phyloP scores from a whole-genome alignment of 2,113 vertebrate species.

The Alligator mississippiensis region DNA sequence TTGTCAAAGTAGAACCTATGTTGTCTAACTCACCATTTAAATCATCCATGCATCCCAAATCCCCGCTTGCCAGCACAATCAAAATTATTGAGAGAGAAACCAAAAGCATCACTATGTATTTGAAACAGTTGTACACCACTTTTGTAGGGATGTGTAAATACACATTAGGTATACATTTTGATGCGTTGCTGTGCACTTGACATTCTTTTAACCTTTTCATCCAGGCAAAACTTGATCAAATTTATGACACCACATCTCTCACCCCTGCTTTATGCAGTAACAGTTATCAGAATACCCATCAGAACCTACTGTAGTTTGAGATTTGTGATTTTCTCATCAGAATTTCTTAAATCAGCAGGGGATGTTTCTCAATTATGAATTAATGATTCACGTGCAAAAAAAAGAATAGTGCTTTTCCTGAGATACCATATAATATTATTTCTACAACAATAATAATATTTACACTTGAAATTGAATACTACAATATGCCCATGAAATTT shows the following conservation, averaged over 20 bases:
- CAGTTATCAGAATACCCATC: not conserved
- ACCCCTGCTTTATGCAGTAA: not conserved
- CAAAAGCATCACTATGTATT: not conserved
- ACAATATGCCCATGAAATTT: not conserved
- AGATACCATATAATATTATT: not conserved
- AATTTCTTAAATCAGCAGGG: not conserved
- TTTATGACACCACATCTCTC: not conserved
- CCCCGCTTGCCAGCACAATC: not conserved
- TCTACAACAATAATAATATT: not conserved
- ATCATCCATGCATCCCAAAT: not conserved
- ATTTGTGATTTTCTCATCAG: not conserved
- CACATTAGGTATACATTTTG: not conserved
- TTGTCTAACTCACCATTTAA: not conserved
- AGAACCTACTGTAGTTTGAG: not conserved
- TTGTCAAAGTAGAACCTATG: not conserved
- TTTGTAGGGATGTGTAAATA: not conserved
- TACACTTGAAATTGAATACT: not conserved
- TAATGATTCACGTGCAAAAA: not conserved
- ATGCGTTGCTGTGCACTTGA: not conserved
- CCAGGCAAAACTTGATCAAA: not conserved
- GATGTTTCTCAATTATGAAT: not conserved
- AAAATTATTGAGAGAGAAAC: not conserved
- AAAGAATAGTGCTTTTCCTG: accelerated
- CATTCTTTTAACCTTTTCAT: not conserved
- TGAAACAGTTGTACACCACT: not conserved